Evolutionary conservation across 2,888 invertebrate species (phyloP).

Genomic region (Drosophila mettleri): DNA sequence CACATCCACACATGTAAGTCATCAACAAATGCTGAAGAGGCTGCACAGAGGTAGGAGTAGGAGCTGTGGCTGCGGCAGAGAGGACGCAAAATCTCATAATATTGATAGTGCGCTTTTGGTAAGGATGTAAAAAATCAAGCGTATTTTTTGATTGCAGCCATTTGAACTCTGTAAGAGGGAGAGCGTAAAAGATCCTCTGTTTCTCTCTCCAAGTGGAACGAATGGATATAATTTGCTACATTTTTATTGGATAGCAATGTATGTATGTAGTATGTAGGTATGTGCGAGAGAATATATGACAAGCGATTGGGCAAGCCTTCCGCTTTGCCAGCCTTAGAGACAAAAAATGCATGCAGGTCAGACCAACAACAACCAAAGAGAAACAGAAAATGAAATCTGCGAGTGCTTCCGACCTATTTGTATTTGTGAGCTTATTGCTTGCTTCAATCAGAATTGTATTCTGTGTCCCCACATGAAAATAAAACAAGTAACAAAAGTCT

Average conservation of each 20-base stretch:
- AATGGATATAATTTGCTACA: conserved; percentile 45
- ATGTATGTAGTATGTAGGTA: neutral
- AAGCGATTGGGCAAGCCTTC: conserved; percentile 39
- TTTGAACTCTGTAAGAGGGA: conserved; percentile 40
- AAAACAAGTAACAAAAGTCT: too few relatives aligned
- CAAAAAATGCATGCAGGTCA: conserved; percentile 63
- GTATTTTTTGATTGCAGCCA: conserved; percentile 68
- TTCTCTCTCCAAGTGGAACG: too few relatives aligned
- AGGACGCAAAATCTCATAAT: conserved; percentile 71
- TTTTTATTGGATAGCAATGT: conserved; percentile 26
- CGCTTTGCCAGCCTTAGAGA: conserved; percentile 25
- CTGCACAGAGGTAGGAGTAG: neutral
- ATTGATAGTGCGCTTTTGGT: conserved; percentile 65
- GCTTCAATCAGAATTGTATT: conserved; percentile 60
- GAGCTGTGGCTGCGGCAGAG: neutral
- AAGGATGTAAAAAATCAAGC: conserved; percentile 59
- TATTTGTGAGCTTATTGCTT: conserved; percentile 44
- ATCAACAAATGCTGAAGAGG: conserved; percentile 22
- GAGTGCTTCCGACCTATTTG: conserved; percentile 43
- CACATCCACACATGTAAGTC: conserved; percentile 18
- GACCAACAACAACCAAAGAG: conserved; percentile 15
- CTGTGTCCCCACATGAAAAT: conserved; percentile 24
- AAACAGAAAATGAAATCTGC: conserved; percentile 49
- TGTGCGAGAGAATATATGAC: conserved; percentile 21
- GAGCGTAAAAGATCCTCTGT: too few relatives aligned